Percentiles rank a stretch among this genome's conserved stretches.
These are phyloP conservation scores for Muntiacus reevesi DNA, from an alignment of 2,113 vertebrate genomes.

Conservation along the genomic window DNA sequence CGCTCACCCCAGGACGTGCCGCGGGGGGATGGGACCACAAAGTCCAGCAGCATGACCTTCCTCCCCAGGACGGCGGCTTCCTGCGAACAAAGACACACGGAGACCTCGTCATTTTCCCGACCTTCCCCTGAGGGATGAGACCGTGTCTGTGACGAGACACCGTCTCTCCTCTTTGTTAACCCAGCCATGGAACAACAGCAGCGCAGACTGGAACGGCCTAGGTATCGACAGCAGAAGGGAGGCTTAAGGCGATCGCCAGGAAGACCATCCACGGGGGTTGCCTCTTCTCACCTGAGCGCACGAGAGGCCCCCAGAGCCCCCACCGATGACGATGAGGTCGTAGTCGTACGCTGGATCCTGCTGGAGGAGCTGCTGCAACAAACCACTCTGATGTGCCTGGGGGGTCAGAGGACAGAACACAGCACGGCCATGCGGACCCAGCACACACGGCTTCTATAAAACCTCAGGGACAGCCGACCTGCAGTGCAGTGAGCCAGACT, in stretches of 20 bases:
- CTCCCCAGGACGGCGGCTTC: conserved; percentile 93
- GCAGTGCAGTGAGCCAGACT: neutral
- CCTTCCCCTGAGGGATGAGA: neutral
- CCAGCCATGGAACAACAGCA: neutral
- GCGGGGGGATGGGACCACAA: conserved; percentile 92
- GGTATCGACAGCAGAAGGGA: neutral
- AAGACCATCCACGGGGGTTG: fast-evolving
- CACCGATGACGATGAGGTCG: conserved; percentile 95
- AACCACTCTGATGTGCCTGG: conserved; percentile 90
- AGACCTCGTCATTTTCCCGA: neutral
- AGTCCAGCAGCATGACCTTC: conserved; percentile 96
- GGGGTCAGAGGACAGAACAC: neutral
- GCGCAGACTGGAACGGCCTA: neutral
- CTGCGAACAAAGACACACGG: conserved; percentile 70
- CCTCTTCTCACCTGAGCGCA: conserved; percentile 91
- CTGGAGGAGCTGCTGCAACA: conserved; percentile 88
- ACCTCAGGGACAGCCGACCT: neutral
- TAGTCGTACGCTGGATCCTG: conserved; percentile 86
- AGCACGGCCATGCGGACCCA: neutral
- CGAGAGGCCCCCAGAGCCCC: conserved; percentile 95
- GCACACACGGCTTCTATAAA: neutral
- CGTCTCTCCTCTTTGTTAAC: neutral
- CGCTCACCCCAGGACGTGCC: conserved; percentile 93
- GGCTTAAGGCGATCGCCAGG: neutral
- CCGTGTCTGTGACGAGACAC: neutral